Percentiles rank a stretch among this genome's conserved stretches.
These are phyloP conservation scores for Rhegmatorhina hoffmannsi DNA, from an alignment of 2,113 vertebrate species.

Conservation along the genomic window DNA sequence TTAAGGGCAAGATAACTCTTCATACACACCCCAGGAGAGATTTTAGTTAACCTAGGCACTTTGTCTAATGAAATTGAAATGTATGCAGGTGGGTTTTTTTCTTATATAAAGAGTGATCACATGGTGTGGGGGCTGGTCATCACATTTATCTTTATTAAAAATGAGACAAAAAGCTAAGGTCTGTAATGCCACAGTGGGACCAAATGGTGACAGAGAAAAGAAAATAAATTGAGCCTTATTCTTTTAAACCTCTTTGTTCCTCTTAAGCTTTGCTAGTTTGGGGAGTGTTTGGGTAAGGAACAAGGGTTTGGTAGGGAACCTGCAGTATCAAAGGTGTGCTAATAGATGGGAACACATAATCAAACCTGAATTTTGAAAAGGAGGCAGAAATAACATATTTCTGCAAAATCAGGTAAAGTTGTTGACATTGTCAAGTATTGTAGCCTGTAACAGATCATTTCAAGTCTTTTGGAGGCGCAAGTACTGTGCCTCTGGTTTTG, in stretches of 20 bases:
- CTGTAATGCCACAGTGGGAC: conserved; percentile 12
- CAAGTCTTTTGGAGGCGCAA: background rate
- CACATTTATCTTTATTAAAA: background rate
- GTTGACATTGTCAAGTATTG: background rate
- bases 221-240: background rate
- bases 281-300: background rate
- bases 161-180: background rate
- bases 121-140: background rate
- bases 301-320: background rate
- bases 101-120: background rate
- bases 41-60: background rate
- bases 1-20: background rate
- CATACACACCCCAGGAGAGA: background rate
- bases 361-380: background rate
- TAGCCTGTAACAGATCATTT: background rate
- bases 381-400: background rate
- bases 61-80: background rate
- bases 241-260: background rate
- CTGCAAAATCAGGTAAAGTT: background rate
- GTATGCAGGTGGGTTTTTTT: background rate
- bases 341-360: background rate
- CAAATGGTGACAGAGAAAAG: background rate
- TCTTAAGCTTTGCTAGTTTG: background rate
- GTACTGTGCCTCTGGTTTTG: background rate
- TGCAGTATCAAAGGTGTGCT: background rate